Evolutionary conservation across 1,140 invertebrate genomes (phyloP).

Genomic region (Hyles vespertilio): DNA sequence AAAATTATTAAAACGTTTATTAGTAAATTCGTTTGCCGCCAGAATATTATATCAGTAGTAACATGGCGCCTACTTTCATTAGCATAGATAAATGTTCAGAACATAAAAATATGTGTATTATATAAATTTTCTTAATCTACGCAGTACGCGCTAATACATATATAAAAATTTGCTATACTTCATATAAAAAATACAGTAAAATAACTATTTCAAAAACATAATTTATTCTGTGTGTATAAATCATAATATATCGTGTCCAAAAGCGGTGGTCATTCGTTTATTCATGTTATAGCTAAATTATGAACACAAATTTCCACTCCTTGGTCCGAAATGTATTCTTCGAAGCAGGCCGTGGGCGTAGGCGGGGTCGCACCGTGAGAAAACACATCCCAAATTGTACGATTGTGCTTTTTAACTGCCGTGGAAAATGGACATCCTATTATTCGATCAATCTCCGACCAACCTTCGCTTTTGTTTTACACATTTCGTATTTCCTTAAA

Average conservation of each 20-base stretch:
- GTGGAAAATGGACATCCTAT: constrained; percentile 17
- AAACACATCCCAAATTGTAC: constrained; percentile 51
- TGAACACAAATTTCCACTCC: constrained; percentile 47
- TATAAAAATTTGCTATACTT: no score
- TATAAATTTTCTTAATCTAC: no score
- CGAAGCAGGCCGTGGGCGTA: constrained; percentile 53
- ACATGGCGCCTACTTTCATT: no score
- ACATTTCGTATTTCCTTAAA: constrained; percentile 15
- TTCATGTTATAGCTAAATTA: constrained; percentile 51
- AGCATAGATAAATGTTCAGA: no score
- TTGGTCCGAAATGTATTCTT: constrained; percentile 59
- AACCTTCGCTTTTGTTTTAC: constrained; percentile 26
- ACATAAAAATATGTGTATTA: no score
- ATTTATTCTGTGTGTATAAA: not conserved
- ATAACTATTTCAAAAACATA: no score
- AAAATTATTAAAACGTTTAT: no score
- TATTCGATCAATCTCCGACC: constrained; percentile 11
- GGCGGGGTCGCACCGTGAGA: constrained; percentile 49
- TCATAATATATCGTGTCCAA: constrained; percentile 1
- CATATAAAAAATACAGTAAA: no score
- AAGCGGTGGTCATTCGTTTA: constrained; percentile 15
- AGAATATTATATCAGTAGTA: no score
- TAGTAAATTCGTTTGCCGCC: no score
- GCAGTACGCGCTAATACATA: no score
- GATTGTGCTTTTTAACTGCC: constrained; percentile 30